Percentiles rank a stretch among this genome's conserved stretches.
Conservation (phyloP, 2,113 vertebrate species). For the Prochilodus magdalenae region DNA sequence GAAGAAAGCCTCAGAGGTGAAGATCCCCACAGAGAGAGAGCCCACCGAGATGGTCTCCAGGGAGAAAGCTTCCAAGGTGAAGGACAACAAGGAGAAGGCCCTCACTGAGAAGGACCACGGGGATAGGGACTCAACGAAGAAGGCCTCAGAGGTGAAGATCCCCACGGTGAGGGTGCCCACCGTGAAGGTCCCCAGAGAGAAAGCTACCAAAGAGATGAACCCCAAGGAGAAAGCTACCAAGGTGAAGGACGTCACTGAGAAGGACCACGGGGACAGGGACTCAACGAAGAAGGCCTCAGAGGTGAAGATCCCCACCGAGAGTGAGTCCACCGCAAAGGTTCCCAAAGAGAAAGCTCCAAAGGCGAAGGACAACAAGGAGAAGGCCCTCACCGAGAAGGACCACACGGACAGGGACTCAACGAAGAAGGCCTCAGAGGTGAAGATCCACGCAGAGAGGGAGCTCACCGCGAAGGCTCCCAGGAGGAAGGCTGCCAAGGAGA, state of each 20-base stretch:
- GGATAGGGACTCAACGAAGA: too few relatives aligned
- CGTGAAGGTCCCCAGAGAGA: neutral
- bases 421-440: too few relatives aligned
- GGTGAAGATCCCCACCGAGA: neutral
- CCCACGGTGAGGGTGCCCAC: neutral
- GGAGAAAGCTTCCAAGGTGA: neutral
- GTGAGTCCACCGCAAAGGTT: neutral
- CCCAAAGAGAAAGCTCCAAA: neutral
- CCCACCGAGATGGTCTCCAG: neutral
- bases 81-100: too few relatives aligned
- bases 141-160: too few relatives aligned
- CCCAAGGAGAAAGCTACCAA: neutral
- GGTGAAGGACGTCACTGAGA: neutral
- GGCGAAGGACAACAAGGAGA: too few relatives aligned
- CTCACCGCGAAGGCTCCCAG: neutral
- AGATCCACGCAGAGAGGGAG: neutral
- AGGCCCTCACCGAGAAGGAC: too few relatives aligned
- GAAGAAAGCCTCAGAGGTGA: too few relatives aligned
- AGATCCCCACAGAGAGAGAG: neutral
- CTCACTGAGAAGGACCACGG: too few relatives aligned
- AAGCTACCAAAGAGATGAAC: neutral
- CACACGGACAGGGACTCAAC: too few relatives aligned
- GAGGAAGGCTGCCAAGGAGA: neutral
- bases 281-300: too few relatives aligned
- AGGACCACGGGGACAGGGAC: too few relatives aligned